A percentile compares a stretch with the other conserved stretches of the same genome.
Evolutionary conservation across 2,888 invertebrate species (phyloP).

Genomic region (Noctua janthina): DNA sequence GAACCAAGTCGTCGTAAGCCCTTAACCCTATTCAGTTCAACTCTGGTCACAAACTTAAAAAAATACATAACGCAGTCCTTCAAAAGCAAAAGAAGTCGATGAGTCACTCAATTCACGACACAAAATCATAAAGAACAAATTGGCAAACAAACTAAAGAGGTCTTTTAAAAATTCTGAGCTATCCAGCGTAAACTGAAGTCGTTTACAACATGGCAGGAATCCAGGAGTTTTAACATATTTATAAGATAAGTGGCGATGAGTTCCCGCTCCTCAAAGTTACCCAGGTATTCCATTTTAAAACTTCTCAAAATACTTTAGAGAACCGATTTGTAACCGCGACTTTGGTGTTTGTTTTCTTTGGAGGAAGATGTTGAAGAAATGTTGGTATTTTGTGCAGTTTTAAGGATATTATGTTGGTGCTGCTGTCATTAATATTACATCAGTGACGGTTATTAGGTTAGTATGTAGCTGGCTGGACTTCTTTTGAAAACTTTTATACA

Average conservation of each 20-base stretch:
- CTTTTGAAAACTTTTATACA: background rate
- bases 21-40: background rate
- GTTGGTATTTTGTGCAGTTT: conserved; percentile 15
- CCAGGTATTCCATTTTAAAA: conserved; percentile 46
- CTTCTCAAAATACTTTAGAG: conserved; percentile 36
- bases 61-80: background rate
- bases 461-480: conserved; percentile 8
- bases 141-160: conserved; percentile 25
- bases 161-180: conserved; percentile 1
- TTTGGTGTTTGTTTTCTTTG: conserved; percentile 36
- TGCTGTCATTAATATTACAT: conserved; percentile 47
- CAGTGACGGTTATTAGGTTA: conserved; percentile 11
- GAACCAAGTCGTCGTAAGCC: background rate
- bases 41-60: background rate
- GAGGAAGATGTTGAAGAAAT: conserved; percentile 13
- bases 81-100: background rate
- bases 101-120: background rate
- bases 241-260: conserved; percentile 51
- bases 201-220: conserved; percentile 37
- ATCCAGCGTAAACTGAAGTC: conserved; percentile 27
- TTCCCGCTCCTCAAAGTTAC: conserved; percentile 17
- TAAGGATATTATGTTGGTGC: background rate
- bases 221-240: conserved; percentile 59
- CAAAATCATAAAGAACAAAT: background rate
- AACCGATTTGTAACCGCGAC: conserved; percentile 51